These are phyloP conservation scores for Eira barbara DNA, from an alignment of 2,113 vertebrate genomes.

Conservation along the genomic window DNA sequence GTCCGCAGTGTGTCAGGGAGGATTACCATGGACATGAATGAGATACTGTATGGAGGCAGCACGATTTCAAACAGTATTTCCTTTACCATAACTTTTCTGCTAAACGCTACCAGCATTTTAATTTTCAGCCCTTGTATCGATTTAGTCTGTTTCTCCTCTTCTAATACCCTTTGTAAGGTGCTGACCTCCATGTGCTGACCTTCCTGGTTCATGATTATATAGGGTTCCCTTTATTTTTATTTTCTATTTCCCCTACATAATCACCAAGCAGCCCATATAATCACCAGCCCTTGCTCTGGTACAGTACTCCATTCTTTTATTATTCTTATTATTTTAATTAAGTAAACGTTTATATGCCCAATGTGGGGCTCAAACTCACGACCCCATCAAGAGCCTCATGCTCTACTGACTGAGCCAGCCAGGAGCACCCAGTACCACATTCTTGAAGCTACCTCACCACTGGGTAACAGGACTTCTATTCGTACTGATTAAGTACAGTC, in stretches of 20 bases:
- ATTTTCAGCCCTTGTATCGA: background rate
- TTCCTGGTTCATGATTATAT: background rate
- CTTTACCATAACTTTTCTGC: conserved; percentile 4
- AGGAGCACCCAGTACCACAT: background rate
- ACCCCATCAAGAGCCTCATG: background rate
- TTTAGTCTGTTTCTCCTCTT: background rate
- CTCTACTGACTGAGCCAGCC: background rate
- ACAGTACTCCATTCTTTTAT: background rate
- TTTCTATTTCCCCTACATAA: background rate
- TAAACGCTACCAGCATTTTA: background rate
- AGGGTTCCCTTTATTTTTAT: background rate
- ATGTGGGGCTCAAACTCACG: background rate
- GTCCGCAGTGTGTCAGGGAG: background rate
- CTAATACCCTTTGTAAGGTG: background rate
- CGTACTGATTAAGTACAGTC: background rate
- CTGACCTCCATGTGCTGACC: background rate
- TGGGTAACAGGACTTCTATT: background rate
- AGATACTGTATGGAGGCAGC: background rate
- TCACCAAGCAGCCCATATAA: background rate
- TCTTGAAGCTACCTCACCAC: background rate
- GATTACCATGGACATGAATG: background rate
- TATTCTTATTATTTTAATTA: background rate
- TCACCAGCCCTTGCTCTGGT: background rate
- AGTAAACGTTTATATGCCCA: background rate
- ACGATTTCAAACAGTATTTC: background rate